Evolutionary conservation across 2,113 vertebrate species (phyloP), one percentile per base, ranked within the genome.

Genomic region (Heterocephalus glaber): DNA sequence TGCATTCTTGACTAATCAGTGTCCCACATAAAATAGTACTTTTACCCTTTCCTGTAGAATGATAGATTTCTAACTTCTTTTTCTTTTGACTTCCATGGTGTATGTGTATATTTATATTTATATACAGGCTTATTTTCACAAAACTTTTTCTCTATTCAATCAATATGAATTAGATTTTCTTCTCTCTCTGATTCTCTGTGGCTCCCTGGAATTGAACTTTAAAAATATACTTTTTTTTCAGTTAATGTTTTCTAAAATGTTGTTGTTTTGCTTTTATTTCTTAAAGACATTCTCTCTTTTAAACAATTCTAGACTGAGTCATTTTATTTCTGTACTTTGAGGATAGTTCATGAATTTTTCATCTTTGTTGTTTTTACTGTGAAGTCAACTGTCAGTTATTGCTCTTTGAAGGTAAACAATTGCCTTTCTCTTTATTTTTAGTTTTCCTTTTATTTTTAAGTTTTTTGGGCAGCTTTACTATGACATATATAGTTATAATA

Each of bases 231-330:
- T 90, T 58, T 79, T 54, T 90, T 83, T 41, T 83, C 24, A 76
- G 24, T 90, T 87, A 87, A 11, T 81, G 19, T 86, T 66, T 26
- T 90, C 60, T 94, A 76, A 92, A 94, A 68, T 95, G 52, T n/a
- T 41, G 74, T 68, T 72, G 9, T 84, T 89, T 86, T 70, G 8
- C 9, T 66, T 79, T 90, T 70, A 28, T 63, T 89, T 76, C 41
- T 81, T 61, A 74, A 54, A 58, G 20, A 14, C 41, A 28, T 66
- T 86, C 94, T 86, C 74, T 86, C 9, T 44, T 9, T 79, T 66
- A 79, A 87, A 26, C 2, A 84, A 49, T 95, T 94, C 56, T 87
- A 74, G 38, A 61, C 63, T 92, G n/a, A 61, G n/a, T 94, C 33
- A 94, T 90, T 95, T 95, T 86, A 54, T 92, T 89, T 85, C 41